These are phyloP conservation scores for Fundulus diaphanus DNA, from an alignment of 2,797 vertebrate species.

Conservation along the genomic window DNA sequence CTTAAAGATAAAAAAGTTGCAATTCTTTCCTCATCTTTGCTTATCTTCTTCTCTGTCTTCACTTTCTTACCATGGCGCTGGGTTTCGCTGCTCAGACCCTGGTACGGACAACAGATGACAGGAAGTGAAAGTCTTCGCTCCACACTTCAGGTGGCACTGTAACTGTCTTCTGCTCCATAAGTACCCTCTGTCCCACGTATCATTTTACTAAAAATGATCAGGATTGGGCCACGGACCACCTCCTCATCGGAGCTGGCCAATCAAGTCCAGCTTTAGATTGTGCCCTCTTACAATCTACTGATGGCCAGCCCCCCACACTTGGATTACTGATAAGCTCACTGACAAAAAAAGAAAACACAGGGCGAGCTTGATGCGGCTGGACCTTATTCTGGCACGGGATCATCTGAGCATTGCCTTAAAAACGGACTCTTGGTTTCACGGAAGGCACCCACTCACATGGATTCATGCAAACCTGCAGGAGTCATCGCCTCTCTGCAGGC, in stretches of 20 bases:
- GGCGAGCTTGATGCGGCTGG: conserved; percentile 55
- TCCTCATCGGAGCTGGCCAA: conserved; percentile 67
- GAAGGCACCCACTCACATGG: not conserved
- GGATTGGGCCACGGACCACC: conserved; percentile 71
- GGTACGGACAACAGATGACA: conserved; percentile 21
- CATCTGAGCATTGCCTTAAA: conserved; percentile 65
- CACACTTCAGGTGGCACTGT: conserved; percentile 31
- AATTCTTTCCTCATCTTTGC: conserved; percentile 10
- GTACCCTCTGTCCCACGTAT: conserved; percentile 57
- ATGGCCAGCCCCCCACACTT: conserved; percentile 75
- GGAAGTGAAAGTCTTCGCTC: conserved; percentile 35
- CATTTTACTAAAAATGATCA: conserved; percentile 60
- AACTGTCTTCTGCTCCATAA: conserved; percentile 57
- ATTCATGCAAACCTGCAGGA: conserved; percentile 15
- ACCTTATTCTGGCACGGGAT: conserved; percentile 76
- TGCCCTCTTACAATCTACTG: conserved; percentile 44
- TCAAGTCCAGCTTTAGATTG: conserved; percentile 55
- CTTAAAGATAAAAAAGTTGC: conserved; percentile 16
- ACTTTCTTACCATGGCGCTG: conserved; percentile 78
- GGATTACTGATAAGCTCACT: conserved; percentile 74
- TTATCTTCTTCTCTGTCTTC: conserved; percentile 14
- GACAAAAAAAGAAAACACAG: conserved; percentile 58
- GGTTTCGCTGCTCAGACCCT: conserved; percentile 55
- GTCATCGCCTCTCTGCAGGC: conserved; percentile 42
- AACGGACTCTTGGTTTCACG: conserved; percentile 60